Conservation (phyloP, 2,113 vertebrate species). For the Phocoena phocoena region DNA sequence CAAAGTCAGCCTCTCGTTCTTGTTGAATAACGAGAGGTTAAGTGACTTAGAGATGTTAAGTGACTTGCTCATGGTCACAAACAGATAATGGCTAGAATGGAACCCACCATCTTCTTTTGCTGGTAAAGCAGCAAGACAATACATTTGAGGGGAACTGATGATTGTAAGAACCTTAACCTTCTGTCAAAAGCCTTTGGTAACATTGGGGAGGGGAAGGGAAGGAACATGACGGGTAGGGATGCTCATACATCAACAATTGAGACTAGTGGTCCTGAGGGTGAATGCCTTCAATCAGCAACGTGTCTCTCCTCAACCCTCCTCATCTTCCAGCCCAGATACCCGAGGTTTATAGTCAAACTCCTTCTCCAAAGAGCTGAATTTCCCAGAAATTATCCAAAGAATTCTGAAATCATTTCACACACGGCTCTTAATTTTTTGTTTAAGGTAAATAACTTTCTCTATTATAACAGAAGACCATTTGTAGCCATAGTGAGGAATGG, state of each 20-base stretch:
- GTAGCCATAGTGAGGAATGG: not conserved
- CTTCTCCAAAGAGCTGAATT: not conserved
- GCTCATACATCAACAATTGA: not conserved
- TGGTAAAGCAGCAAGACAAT: not conserved
- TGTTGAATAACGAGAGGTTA: not conserved
- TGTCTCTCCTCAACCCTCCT: not conserved
- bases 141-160: not conserved
- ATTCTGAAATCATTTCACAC: not conserved
- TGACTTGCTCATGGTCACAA: not conserved
- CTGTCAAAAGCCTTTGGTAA: not conserved
- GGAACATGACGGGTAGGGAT: not conserved
- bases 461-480: not conserved
- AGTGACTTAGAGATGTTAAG: not conserved
- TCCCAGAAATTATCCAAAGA: not conserved
- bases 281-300: not conserved
- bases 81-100: not conserved
- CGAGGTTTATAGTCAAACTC: not conserved
- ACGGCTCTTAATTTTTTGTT: not conserved
- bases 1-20: not conserved
- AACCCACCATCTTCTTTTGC: not conserved
- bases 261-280: not conserved
- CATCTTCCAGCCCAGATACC: not conserved
- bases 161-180: not conserved
- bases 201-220: no score
- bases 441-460: not conserved